Evolutionary conservation across 2,888 invertebrate species (phyloP).

Genomic region (Netelia fuscicornis): DNA sequence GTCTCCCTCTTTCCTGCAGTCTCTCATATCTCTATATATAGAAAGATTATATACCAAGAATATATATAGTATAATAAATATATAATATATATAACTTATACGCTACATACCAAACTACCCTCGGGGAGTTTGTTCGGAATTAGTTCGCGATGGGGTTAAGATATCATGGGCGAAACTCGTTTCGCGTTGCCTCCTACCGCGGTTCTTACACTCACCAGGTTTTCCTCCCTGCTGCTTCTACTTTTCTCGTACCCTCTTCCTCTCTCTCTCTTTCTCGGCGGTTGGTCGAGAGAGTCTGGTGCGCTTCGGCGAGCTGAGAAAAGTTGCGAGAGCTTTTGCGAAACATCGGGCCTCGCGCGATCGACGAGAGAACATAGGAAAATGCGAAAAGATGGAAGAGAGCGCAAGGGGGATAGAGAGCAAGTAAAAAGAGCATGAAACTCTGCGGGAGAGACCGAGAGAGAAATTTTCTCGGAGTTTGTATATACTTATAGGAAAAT

Average conservation of each 20-base stretch:
- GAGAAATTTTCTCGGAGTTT: conserved; percentile 40
- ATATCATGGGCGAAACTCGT: conserved; percentile 73
- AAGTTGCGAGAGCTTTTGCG: conserved; percentile 57
- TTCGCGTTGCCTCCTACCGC: conserved; percentile 57
- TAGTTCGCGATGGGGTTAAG: conserved; percentile 76
- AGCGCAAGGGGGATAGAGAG: background rate
- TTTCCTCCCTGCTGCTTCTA: conserved; percentile 36
- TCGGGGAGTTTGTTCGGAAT: conserved; percentile 76
- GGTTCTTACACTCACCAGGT: conserved; percentile 22
- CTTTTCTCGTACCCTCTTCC: conserved; percentile 15
- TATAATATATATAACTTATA: conserved; percentile 25
- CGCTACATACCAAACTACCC: conserved; percentile 56
- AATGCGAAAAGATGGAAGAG: background rate
- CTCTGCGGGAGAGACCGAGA: too few relatives aligned
- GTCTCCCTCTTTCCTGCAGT: background rate
- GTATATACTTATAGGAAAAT: conserved; percentile 38
- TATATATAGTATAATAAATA: conserved; percentile 3
- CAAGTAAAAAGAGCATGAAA: background rate
- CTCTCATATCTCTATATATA: background rate
- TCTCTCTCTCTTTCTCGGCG: conserved; percentile 23
- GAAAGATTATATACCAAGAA: background rate
- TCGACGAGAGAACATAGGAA: conserved; percentile 38
- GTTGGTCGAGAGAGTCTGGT: conserved; percentile 53
- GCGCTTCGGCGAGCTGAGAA: conserved; percentile 66
- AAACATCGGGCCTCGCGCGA: conserved; percentile 30